Evolutionary conservation across 2,113 vertebrate species (phyloP).

Genomic region (Urocolius indicus): DNA sequence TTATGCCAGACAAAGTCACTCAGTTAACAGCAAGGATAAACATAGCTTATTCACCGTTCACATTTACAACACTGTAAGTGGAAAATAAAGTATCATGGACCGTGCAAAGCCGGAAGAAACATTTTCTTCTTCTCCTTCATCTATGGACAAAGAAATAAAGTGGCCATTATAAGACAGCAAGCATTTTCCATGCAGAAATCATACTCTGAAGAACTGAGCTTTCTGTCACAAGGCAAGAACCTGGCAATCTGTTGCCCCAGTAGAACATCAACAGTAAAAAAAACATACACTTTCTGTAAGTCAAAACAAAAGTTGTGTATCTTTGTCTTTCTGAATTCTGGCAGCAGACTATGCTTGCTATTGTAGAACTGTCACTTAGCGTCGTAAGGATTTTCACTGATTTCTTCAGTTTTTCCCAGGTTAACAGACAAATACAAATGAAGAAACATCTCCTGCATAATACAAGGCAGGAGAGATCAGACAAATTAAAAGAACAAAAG

Average conservation of each 20-base stretch:
- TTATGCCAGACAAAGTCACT: not conserved
- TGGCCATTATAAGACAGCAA: not conserved
- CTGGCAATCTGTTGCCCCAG: not conserved
- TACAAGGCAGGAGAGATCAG: not conserved
- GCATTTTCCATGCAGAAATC: not conserved
- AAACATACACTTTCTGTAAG: not conserved
- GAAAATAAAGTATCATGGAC: not conserved
- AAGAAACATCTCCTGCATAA: not conserved
- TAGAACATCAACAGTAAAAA: not conserved
- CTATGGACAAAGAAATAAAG: not conserved
- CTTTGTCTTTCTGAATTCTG: not conserved
- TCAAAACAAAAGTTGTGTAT: not conserved
- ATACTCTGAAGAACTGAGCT: not conserved
- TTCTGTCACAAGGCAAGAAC: not conserved
- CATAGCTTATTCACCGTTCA: not conserved
- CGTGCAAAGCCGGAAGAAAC: not conserved
- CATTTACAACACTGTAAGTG: not conserved
- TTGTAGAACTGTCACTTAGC: not conserved
- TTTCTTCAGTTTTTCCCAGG: not conserved
- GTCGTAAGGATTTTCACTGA: not conserved
- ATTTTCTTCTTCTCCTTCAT: not conserved
- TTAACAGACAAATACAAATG: not conserved
- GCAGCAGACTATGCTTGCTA: not conserved
- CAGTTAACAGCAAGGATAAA: not conserved
- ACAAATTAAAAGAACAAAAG: not conserved